Conservation (phyloP, 2,888 invertebrate species). For the Eumerus sabulonum region DNA sequence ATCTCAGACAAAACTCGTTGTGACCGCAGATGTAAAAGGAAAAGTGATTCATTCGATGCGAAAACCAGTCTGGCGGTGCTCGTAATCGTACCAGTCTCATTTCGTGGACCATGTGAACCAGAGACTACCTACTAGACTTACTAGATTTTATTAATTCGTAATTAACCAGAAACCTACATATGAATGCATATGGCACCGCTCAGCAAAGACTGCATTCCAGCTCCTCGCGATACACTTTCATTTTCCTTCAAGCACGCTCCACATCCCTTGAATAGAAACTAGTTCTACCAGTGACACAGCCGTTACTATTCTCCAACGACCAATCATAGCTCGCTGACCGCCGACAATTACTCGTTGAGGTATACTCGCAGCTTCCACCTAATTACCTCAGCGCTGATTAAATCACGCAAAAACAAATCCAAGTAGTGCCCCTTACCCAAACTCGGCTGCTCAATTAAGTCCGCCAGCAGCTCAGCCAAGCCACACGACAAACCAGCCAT, state of each 20-base stretch:
- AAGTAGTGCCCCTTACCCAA: conserved; percentile 48
- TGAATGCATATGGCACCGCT: background rate
- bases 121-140: no score
- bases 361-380: conserved; percentile 35
- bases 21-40: no score
- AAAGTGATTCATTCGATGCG: no score
- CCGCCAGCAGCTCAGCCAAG: conserved; percentile 5
- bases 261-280: conserved; percentile 18
- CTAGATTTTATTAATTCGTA: no score
- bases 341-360: conserved; percentile 26
- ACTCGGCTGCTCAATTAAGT: conserved; percentile 35
- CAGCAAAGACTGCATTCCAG: background rate
- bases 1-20: no score
- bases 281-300: conserved; percentile 24
- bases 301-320: conserved; percentile 17
- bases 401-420: conserved; percentile 18
- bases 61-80: no score
- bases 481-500: background rate
- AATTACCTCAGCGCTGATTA: conserved; percentile 41
- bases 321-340: background rate
- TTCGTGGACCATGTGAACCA: no score
- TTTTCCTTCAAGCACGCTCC: conserved; percentile 18
- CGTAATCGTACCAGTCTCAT: no score
- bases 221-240: conserved; percentile 28
- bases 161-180: background rate